Evolutionary conservation across 1,140 invertebrate species (phyloP).

Genomic region (Reticulitermes speratus): DNA sequence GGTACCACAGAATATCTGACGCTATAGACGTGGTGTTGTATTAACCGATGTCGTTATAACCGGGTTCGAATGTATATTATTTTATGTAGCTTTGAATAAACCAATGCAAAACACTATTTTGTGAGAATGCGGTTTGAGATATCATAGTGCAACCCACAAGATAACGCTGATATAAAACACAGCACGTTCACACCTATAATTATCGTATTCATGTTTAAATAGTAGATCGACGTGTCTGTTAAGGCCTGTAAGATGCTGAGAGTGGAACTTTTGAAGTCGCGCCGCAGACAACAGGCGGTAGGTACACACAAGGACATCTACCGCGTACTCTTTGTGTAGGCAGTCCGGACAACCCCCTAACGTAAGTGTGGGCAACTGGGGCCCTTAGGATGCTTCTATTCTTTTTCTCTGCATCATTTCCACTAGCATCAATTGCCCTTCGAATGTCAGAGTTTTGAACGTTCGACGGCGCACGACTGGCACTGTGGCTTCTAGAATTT

Average conservation of each 20-base stretch:
- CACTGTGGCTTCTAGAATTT: slow-evolving; percentile 12
- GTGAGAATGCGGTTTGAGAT: too few species aligned
- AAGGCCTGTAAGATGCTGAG: slow-evolving; percentile 38
- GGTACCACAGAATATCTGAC: too few species aligned
- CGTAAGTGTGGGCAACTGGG: slow-evolving; percentile 74
- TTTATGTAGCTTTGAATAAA: too few species aligned
- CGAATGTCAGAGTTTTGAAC: not conserved
- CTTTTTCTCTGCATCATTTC: not conserved
- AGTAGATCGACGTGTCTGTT: slow-evolving; percentile 38
- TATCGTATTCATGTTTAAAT: too few species aligned
- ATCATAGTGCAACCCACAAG: too few species aligned
- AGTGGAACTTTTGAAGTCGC: slow-evolving; percentile 31
- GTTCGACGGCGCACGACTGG: not conserved
- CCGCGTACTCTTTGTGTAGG: slow-evolving; percentile 74
- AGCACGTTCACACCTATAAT: too few species aligned
- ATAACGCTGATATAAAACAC: too few species aligned
- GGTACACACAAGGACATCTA: slow-evolving; percentile 18
- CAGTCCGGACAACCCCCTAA: slow-evolving; percentile 72
- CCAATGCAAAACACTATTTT: too few species aligned
- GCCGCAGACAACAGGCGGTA: slow-evolving; percentile 44
- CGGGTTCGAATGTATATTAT: too few species aligned
- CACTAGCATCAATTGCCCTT: not conserved
- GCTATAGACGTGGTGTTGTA: too few species aligned
- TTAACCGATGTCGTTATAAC: too few species aligned
- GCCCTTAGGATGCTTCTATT: slow-evolving; percentile 46